Evolutionary conservation across 2,113 vertebrate genomes (phyloP).

Genomic region (Caranx melampygus): DNA sequence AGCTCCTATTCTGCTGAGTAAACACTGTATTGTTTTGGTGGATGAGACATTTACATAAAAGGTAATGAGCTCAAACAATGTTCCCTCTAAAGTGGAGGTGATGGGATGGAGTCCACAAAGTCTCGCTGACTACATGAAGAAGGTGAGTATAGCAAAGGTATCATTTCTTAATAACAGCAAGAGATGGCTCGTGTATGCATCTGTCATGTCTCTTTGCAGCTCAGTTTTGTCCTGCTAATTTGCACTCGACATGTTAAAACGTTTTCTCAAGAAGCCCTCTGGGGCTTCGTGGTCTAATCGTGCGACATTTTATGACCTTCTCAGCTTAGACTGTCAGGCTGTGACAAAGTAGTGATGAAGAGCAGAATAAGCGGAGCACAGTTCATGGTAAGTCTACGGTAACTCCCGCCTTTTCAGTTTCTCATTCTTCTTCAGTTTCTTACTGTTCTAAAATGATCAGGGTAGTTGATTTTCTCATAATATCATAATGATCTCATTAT

Average conservation of each 20-base stretch:
- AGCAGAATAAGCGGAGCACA: conserved; percentile 49
- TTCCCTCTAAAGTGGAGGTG: conserved; percentile 44
- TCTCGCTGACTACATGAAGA: conserved; percentile 55
- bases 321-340: conserved; percentile 62
- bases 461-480: not conserved
- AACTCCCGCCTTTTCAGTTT: not conserved
- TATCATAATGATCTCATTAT: too few relatives aligned
- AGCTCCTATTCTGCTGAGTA: not conserved
- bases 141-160: conserved; percentile 29
- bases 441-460: not conserved
- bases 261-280: not conserved
- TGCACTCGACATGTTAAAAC: not conserved
- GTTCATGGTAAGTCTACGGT: conserved; percentile 60
- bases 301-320: conserved; percentile 1
- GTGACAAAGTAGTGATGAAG: conserved; percentile 60
- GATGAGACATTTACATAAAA: not conserved
- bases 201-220: not conserved
- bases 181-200: not conserved
- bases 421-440: not conserved
- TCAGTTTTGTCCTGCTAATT: not conserved
- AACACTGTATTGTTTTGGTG: not conserved
- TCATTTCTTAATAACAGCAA: not conserved
- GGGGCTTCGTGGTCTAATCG: not conserved
- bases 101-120: conserved; percentile 49
- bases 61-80: conserved; percentile 33